phyloP scores from a whole-genome alignment of 2,888 invertebrate species.

The Campoletis raptor region DNA sequence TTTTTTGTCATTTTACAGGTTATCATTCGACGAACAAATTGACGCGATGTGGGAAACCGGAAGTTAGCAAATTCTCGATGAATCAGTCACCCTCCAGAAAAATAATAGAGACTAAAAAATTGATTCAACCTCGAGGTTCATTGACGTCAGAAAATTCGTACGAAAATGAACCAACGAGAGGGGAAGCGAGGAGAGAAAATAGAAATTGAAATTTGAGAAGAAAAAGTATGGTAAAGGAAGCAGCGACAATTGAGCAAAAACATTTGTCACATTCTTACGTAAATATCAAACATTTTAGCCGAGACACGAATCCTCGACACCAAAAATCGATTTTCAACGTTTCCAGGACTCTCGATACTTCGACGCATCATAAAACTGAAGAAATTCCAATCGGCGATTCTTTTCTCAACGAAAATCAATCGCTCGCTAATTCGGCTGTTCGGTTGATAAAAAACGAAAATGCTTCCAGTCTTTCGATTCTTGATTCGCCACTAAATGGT shows the following conservation, averaged over 20 bases:
- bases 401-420: slow-evolving; percentile 29
- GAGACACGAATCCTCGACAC: slow-evolving; percentile 63
- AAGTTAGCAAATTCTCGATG: neutral
- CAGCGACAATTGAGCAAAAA: slow-evolving; percentile 43
- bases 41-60: neutral
- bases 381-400: slow-evolving; percentile 70
- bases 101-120: neutral
- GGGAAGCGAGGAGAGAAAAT: neutral
- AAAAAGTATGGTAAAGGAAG: neutral
- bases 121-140: neutral
- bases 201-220: neutral
- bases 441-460: slow-evolving; percentile 60
- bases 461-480: slow-evolving; percentile 58
- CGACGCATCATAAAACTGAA: slow-evolving; percentile 71
- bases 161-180: neutral
- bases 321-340: slow-evolving; percentile 33
- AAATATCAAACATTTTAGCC: slow-evolving; percentile 75
- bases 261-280: slow-evolving; percentile 74
- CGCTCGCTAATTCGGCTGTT: neutral
- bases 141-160: slow-evolving; percentile 30
- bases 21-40: neutral
- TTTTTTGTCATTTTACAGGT: neutral
- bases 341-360: slow-evolving; percentile 63
- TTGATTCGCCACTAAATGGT: slow-evolving; percentile 79
- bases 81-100: slow-evolving; percentile 6